These are phyloP conservation scores for Distichodus sexfasciatus DNA, from an alignment of 2,797 vertebrate genomes.

Conservation along the genomic window DNA sequence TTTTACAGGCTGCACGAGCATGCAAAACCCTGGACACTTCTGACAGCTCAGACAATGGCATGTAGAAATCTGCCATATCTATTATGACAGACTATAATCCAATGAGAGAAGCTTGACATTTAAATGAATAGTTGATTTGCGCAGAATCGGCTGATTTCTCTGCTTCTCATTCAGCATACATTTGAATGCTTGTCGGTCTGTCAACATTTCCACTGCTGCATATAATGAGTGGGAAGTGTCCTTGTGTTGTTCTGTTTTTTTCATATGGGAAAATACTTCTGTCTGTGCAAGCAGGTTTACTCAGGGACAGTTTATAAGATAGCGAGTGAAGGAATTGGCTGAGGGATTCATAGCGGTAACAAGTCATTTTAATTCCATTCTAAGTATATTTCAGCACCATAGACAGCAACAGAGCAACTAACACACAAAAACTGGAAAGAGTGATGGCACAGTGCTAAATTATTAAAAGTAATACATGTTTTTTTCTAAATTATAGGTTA, in stretches of 20 bases:
- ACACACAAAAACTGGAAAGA: neutral
- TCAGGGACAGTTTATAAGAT: neutral
- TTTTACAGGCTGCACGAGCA: slow-evolving; percentile 8
- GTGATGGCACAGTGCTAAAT: too few relatives aligned
- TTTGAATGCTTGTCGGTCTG: neutral
- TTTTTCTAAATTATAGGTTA: too few relatives aligned
- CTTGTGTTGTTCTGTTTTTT: neutral
- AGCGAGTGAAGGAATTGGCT: slow-evolving; percentile 43
- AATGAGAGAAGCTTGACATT: slow-evolving; percentile 68
- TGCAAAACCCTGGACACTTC: slow-evolving; percentile 49
- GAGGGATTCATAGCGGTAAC: neutral
- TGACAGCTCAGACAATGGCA: slow-evolving; percentile 56
- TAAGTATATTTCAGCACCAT: slow-evolving; percentile 7
- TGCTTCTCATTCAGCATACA: slow-evolving; percentile 60
- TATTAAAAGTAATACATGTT: too few relatives aligned
- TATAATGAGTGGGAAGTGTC: slow-evolving; percentile 3
- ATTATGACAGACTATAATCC: slow-evolving; percentile 66
- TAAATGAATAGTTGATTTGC: slow-evolving; percentile 69
- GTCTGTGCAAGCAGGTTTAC: neutral
- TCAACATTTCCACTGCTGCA: slow-evolving; percentile 9
- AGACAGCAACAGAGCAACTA: neutral
- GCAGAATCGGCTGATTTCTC: slow-evolving; percentile 72
- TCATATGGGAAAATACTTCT: neutral
- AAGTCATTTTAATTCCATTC: neutral
- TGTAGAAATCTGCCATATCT: slow-evolving; percentile 56